phyloP scores from a whole-genome alignment of 2,797 vertebrate species.

The Cyprinella venusta region DNA sequence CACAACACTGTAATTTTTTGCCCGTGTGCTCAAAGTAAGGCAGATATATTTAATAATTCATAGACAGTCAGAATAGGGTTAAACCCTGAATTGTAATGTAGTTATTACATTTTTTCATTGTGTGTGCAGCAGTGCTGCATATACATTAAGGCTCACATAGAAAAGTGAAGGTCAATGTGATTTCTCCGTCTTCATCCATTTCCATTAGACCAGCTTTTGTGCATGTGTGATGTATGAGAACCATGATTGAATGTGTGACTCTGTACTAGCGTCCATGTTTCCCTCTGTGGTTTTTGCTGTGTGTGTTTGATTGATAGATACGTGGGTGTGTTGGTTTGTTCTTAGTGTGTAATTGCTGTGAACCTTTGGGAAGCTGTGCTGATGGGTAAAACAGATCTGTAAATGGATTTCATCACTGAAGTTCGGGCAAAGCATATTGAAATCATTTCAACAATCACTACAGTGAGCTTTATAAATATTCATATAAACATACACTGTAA shows the following conservation, averaged over 20 bases:
- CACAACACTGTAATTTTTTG: constrained; percentile 2
- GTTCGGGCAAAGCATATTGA: too few relatives aligned
- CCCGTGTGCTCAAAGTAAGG: background rate
- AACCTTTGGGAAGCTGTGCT: constrained; percentile 5
- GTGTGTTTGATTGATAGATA: constrained; percentile 5
- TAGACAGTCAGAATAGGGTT: background rate
- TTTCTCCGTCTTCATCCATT: constrained; percentile 24
- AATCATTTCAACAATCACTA: background rate
- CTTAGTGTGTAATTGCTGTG: constrained; percentile 1
- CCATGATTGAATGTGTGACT: constrained; percentile 23
- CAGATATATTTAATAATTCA: constrained; percentile 36
- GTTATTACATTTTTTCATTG: background rate
- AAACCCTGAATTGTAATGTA: constrained; percentile 29
- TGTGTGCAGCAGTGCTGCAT: background rate
- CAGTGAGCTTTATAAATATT: background rate
- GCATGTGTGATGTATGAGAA: constrained; percentile 18
- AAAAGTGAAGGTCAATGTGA: constrained; percentile 29
- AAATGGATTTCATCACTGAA: constrained; percentile 2
- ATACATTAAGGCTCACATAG: constrained; percentile 28
- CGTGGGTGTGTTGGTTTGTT: constrained; percentile 1
- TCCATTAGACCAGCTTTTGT: constrained; percentile 25
- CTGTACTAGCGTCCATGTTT: background rate
- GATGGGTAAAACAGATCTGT: constrained; percentile 3
- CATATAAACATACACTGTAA: too few relatives aligned
- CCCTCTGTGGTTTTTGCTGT: too few relatives aligned